Evolutionary conservation across 2,113 vertebrate genomes (phyloP).

Genomic region (Sylvietta virens): DNA sequence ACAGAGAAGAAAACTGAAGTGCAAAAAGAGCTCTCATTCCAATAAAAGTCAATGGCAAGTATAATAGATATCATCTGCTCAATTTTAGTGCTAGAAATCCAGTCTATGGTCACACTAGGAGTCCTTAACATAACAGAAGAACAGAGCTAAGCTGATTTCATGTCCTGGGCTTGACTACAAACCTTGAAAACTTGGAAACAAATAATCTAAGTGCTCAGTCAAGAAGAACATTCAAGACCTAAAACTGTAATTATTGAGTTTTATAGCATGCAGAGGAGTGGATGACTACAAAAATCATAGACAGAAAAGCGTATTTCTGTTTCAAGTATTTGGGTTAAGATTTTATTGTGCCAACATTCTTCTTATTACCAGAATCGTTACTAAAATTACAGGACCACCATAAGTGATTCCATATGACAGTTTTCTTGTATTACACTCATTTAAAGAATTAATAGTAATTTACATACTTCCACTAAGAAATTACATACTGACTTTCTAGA

Average conservation of each 20-base stretch:
- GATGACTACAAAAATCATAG: neutral
- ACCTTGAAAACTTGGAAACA: neutral
- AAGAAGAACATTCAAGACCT: neutral
- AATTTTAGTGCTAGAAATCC: neutral
- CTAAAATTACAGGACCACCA: neutral
- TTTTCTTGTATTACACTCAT: neutral
- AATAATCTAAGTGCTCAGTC: neutral
- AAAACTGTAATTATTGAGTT: neutral
- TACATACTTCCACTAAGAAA: neutral
- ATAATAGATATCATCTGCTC: neutral
- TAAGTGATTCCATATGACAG: neutral
- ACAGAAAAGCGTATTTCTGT: neutral
- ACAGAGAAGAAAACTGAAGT: neutral
- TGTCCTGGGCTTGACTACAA: neutral
- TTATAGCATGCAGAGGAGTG: neutral
- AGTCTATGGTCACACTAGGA: neutral
- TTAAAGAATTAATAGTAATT: neutral
- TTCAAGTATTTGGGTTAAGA: neutral
- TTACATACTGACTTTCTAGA: neutral
- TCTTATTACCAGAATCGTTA: neutral
- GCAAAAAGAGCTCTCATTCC: neutral
- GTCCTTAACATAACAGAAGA: neutral
- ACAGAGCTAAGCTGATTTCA: neutral
- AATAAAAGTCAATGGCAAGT: neutral
- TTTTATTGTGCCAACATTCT: slow-evolving; percentile 3